Base-by-base conservation (phyloP, 2,797 vertebrate species). In the Pantherophis vulpinus region DNA sequence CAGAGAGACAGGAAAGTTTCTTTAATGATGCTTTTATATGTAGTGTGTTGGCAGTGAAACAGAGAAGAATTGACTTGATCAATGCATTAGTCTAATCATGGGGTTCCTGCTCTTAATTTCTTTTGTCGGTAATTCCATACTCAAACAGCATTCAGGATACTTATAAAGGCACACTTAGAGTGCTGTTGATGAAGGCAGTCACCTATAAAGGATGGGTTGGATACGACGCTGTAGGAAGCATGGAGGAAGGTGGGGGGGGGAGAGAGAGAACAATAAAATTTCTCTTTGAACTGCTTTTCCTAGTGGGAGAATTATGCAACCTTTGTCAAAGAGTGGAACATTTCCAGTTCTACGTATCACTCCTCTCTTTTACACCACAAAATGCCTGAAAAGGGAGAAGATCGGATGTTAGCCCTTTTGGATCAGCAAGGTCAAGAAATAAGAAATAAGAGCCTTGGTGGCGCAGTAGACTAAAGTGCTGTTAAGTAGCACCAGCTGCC, bases 51-150 rank as follows among this genome's bases (percentile, higher is more conserved):
- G 98, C 98, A 98, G 98, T 97, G 98, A 98, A 97, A 98, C 97
- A 98, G 97, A 98, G 98, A 98, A 98, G 98, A 96, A 98, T 98
- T 97, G 98, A 98, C 97, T 98, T 97, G 97, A 98, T 98, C 98
- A 98, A 98, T 98, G 98, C 98, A 97, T 98, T 97, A 97, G 97
- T 97, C 98, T 98, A 97, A 98, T 98, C 98, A 97, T 96, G 97
- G 97, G 96, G 95, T 97, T 96, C 96, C 97, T 97, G 97, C 96
- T 97, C 98, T 98, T 98, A 98, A 98, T 98, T 98, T 98, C 98
- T 98, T 98, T 97, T 98, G 98, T 98, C 97, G 97, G 98, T 98
- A 95, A 96, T 98, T 98, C 98, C 98, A 98, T 96, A 96, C 95
- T 94, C 90, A 95, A 97, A 96, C 97, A 97, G 96, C 58, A 92